A percentile compares a stretch with the other conserved stretches of the same genome.
phyloP scores from a whole-genome alignment of 2,888 invertebrate genomes.

The Antheraea yamamai region DNA sequence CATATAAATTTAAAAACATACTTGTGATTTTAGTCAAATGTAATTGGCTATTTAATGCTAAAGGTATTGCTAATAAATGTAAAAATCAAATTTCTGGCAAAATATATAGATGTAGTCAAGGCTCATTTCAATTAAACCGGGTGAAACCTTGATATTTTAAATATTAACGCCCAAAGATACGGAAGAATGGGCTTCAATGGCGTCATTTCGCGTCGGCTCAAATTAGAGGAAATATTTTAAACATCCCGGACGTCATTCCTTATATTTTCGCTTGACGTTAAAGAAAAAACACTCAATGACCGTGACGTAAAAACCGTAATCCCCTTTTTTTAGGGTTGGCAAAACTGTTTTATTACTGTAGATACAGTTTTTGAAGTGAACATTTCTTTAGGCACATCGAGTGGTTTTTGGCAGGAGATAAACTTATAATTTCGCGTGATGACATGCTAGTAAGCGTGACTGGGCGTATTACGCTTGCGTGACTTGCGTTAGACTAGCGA shows the following conservation, averaged over 20 bases:
- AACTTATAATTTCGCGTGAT: no score
- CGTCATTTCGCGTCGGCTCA: constrained; percentile 15
- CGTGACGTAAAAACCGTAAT: constrained; percentile 17
- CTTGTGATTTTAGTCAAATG: not conserved
- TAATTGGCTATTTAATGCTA: no score
- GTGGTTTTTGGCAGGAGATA: no score
- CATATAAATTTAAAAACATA: no score
- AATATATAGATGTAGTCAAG: not conserved
- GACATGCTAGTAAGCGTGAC: no score
- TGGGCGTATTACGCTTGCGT: no score
- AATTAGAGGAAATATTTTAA: constrained; percentile 15
- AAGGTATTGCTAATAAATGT: no score
- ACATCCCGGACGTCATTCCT: constrained; percentile 11
- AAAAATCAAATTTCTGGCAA: not conserved
- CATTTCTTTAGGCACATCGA: no score
- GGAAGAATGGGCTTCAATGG: constrained; percentile 7
- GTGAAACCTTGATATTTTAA: not conserved
- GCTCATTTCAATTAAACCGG: not conserved
- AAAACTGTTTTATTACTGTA: not conserved
- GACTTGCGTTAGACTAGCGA: no score
- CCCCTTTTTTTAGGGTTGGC: constrained; percentile 15
- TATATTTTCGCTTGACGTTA: constrained; percentile 11
- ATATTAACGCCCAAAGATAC: constrained; percentile 2
- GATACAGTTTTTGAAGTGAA: not conserved
- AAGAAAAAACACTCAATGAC: constrained; percentile 2